Base-by-base conservation (phyloP, 2,888 invertebrate species). In the Leucophora obtusa region DNA sequence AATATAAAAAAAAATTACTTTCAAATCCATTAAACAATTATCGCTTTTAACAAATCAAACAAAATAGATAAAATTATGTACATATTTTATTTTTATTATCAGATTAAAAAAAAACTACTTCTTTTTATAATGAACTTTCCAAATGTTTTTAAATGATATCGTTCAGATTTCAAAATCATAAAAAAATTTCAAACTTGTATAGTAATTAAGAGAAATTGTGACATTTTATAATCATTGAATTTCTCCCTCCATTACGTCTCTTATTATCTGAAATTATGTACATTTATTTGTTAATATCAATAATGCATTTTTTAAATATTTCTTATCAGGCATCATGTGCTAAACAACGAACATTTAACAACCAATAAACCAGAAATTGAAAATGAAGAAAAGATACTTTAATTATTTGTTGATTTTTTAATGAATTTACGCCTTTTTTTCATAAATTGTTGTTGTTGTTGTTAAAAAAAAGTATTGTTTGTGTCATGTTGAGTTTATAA, bases 371-470 rank as follows among this genome's bases (percentile, higher is more conserved):
- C 38, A 47, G 17, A 35, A 50, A 65, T 38, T 10, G n/a, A 51
- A 17, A 73, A 18, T 47, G 35, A 62, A 54, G 54, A 60, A 65
- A 53, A 70, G 38, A 79, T 65, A 68, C 59, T 59, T 74, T 74
- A 66, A 68, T 71, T 80, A 72, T 71, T 68, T 75, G 51, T 68
- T 75, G 56, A 80, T 53, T 71, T 59, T 56, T 66, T 66, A 71
- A 71, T 79, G 62, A 70, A 74, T 71, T 71, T 71, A 74, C 65
- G 70, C 54, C 47, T 70, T 58, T n/a, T 54, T 54, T 28, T 28
- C 28, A n/a, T 28, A 60, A 24, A 58, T 28, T 35, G 14, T 38
- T 15, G 53, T 56, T 35, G 56, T n/a, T n/a, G 4, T 35, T 15
- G 15, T 51, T n/a, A 43, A 24, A 7, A 24, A 11, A 38, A 11